A percentile compares a stretch with the other conserved stretches of the same genome.
phyloP scores from a whole-genome alignment of 2,888 invertebrate genomes.

The Nomada lathburiana region DNA sequence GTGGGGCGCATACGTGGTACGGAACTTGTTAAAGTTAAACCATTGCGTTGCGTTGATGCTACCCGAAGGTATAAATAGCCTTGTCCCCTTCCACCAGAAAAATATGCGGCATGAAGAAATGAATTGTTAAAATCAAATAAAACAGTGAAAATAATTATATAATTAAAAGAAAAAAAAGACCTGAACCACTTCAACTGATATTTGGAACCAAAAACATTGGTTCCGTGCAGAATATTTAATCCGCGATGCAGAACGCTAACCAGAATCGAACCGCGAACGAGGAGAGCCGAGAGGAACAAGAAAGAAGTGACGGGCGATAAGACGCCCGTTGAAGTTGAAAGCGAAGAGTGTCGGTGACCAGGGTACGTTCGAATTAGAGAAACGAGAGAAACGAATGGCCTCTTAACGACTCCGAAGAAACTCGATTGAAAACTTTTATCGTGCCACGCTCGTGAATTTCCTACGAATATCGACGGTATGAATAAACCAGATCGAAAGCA shows the following conservation, averaged over 20 bases:
- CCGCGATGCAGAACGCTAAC: not conserved
- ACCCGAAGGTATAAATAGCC: too few relatives aligned
- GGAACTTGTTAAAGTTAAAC: too few relatives aligned
- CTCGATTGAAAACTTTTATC: constrained; percentile 39
- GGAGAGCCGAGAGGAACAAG: not conserved
- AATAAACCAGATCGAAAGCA: constrained; percentile 9
- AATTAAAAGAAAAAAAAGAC: too few relatives aligned
- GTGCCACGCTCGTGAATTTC: constrained; percentile 14
- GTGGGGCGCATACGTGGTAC: too few relatives aligned
- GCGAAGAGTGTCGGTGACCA: not conserved
- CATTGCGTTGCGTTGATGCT: too few relatives aligned
- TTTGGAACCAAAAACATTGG: not conserved
- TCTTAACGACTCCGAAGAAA: constrained; percentile 26
- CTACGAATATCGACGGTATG: constrained; percentile 37
- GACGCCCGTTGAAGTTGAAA: not conserved
- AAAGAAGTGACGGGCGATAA: not conserved
- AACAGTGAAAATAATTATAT: too few relatives aligned
- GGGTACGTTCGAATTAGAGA: constrained; percentile 9
- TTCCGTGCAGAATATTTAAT: not conserved
- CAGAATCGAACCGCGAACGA: not conserved
- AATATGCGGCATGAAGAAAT: too few relatives aligned
- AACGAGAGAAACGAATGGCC: constrained; percentile 6
- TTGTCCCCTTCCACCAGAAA: too few relatives aligned
- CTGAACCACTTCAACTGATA: too few relatives aligned
- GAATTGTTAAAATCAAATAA: too few relatives aligned